Evolutionary conservation across 2,888 invertebrate genomes (phyloP).

Genomic region (Xestia sexstrigata): DNA sequence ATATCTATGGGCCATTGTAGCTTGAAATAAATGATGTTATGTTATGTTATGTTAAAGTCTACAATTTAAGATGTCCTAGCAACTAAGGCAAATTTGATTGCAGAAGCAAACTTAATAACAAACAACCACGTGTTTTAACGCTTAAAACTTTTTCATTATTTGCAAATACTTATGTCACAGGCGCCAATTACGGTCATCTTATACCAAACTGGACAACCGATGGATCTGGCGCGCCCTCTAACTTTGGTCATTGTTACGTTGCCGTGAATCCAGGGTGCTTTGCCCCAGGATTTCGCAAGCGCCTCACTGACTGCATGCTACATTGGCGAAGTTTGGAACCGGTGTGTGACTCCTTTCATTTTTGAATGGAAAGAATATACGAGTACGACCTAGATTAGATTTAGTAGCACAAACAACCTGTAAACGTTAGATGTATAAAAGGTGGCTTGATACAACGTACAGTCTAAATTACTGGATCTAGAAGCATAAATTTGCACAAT

Average conservation of each 20-base stretch:
- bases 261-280: slow-evolving; percentile 19
- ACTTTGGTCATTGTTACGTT: slow-evolving; percentile 16
- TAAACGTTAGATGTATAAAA: background rate
- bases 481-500: background rate
- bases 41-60: background rate
- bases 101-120: background rate
- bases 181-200: slow-evolving; percentile 13
- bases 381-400: background rate
- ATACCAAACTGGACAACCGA: background rate
- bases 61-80: background rate
- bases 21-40: background rate
- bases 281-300: slow-evolving; percentile 19
- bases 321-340: slow-evolving; percentile 25
- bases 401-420: background rate
- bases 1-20: background rate
- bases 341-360: slow-evolving; percentile 12
- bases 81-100: background rate
- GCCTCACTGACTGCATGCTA: slow-evolving; percentile 19
- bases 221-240: background rate
- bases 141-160: background rate
- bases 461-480: background rate
- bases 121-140: background rate
- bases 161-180: slow-evolving; percentile 1
- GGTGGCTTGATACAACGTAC: background rate
- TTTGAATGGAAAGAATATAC: background rate